These are phyloP conservation scores for Falco biarmicus DNA, from an alignment of 2,797 vertebrate species.

Conservation along the genomic window DNA sequence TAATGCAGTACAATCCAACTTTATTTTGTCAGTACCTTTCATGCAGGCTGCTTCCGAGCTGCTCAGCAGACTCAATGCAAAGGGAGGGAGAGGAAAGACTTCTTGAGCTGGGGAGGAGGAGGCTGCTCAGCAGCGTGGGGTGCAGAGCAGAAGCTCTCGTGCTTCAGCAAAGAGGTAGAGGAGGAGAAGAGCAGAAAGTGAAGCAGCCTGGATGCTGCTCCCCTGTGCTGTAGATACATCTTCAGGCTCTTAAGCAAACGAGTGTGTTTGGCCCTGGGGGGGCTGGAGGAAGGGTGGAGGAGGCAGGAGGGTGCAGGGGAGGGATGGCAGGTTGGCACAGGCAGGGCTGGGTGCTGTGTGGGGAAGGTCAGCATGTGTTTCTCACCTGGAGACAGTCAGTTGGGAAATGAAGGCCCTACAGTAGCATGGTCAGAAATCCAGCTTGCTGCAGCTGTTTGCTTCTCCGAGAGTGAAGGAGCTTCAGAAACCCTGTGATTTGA, in stretches of 20 bases:
- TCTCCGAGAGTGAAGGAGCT: background rate
- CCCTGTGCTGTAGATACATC: background rate
- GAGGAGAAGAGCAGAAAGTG: background rate
- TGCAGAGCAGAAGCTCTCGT: background rate
- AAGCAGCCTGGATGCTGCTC: conserved; percentile 4
- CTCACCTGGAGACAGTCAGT: background rate
- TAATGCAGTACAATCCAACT: conserved; percentile 78
- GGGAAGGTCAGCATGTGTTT: background rate
- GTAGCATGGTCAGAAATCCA: background rate
- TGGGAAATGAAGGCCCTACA: background rate
- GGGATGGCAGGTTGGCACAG: background rate
- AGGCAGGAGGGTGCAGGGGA: background rate
- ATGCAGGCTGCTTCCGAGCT: conserved; percentile 54
- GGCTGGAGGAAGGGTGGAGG: background rate
- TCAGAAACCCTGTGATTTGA: background rate
- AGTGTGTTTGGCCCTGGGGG: background rate
- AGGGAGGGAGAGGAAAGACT: background rate
- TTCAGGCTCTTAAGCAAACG: background rate
- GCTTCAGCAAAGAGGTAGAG: background rate
- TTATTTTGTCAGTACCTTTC: conserved; percentile 78
- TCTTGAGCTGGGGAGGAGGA: conserved; percentile 6
- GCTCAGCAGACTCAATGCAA: background rate
- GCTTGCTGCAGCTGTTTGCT: conserved; percentile 45
- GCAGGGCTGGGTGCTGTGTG: background rate
- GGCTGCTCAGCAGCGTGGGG: background rate